These are phyloP conservation scores for Buceros bicornis DNA, from an alignment of 2,797 vertebrate species.

Conservation along the genomic window DNA sequence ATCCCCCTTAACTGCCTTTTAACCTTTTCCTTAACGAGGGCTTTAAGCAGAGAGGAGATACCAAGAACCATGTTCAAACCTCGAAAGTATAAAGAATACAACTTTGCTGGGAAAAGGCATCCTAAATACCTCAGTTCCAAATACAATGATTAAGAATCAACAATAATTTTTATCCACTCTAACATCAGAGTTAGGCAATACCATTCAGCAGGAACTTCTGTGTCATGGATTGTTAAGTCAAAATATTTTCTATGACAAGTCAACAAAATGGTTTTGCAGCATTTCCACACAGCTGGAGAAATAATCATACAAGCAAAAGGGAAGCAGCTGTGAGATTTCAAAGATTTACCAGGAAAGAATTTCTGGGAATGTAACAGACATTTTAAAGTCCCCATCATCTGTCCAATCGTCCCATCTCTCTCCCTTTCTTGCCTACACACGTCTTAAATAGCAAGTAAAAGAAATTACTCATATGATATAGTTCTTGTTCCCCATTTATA, in stretches of 20 bases:
- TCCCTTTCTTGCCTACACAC: background rate
- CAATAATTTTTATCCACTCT: background rate
- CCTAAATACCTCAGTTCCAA: background rate
- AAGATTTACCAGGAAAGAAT: conserved; percentile 54
- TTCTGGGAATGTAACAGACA: conserved; percentile 54
- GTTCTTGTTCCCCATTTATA: background rate
- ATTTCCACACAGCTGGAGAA: conserved; percentile 57
- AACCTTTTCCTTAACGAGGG: background rate
- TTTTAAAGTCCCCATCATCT: conserved; percentile 31
- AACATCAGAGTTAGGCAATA: background rate
- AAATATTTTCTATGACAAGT: conserved; percentile 44
- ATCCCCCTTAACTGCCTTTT: background rate
- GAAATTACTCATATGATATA: background rate
- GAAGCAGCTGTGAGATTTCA: conserved; percentile 63
- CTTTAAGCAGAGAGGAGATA: background rate
- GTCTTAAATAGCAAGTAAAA: conserved; percentile 16
- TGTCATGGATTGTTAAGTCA: conserved; percentile 7
- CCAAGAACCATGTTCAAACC: background rate
- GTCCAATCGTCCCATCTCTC: background rate
- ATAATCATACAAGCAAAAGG: conserved; percentile 33
- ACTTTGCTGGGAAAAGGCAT: background rate
- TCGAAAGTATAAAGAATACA: background rate
- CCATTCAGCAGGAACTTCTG: background rate
- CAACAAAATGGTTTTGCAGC: conserved; percentile 48
- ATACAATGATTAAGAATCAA: background rate